phyloP scores from a whole-genome alignment of 2,113 vertebrate genomes.

The Colaptes auratus region DNA sequence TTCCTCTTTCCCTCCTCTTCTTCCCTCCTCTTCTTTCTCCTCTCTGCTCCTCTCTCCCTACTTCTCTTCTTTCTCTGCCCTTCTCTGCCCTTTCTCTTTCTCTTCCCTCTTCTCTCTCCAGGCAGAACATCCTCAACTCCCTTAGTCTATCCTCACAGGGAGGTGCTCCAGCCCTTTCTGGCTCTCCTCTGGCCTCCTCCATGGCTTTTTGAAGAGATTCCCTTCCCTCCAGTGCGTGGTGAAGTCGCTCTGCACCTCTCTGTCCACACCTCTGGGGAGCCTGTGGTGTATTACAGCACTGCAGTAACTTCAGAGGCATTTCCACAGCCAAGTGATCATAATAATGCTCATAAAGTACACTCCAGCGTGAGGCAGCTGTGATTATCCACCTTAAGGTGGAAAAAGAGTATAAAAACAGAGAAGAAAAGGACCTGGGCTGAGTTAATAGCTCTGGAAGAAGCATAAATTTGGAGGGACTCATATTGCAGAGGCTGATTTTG shows the following conservation, averaged over 20 bases:
- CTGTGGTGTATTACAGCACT: slow-evolving; percentile 18
- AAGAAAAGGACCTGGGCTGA: slow-evolving; percentile 32
- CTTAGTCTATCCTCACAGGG: too few species aligned
- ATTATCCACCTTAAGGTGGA: slow-evolving; percentile 5
- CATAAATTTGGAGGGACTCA: slow-evolving; percentile 30
- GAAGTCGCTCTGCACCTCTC: background rate
- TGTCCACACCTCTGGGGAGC: background rate
- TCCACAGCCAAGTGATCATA: background rate
- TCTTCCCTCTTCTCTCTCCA: too few species aligned
- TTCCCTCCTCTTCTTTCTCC: too few species aligned
- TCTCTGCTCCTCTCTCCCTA: too few species aligned
- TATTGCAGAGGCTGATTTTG: slow-evolving; percentile 23
- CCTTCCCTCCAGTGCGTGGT: background rate
- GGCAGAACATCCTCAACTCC: too few species aligned
- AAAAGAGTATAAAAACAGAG: too few species aligned
- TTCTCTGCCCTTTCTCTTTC: too few species aligned
- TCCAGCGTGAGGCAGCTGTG: background rate
- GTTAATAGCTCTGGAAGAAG: slow-evolving; percentile 16
- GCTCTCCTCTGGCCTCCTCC: too few species aligned
- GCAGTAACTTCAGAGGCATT: slow-evolving; percentile 21
- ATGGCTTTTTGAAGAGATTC: background rate
- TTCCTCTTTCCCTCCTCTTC: too few species aligned
- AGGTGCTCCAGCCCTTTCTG: too few species aligned
- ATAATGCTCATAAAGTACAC: slow-evolving; percentile 14
- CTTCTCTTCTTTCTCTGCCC: too few species aligned